These are phyloP conservation scores for Limonius californicus DNA, from an alignment of 1,140 invertebrate genomes.

Conservation along the genomic window DNA sequence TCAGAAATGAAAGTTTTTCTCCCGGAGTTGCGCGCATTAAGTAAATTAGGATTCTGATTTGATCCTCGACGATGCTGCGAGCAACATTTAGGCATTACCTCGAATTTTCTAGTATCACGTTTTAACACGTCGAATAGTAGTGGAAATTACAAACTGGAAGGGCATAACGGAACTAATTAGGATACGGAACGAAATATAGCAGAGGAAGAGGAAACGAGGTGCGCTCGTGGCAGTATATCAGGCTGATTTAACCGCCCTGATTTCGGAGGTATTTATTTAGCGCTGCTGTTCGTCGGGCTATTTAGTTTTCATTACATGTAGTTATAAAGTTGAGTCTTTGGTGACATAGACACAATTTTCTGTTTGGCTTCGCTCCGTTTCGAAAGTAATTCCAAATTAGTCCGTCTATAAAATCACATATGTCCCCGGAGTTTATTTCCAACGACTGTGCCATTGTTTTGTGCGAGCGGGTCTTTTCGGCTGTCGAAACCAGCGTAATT, in stretches of 20 bases:
- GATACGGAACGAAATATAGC: conserved; percentile 11
- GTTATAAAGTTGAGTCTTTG: neutral
- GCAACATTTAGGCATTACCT: neutral
- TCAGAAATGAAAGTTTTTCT: no score
- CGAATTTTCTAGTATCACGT: neutral
- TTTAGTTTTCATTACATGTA: neutral
- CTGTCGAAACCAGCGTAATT: neutral
- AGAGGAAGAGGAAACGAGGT: conserved; percentile 9
- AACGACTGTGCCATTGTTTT: neutral
- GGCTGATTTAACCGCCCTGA: neutral
- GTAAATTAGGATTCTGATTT: no score
- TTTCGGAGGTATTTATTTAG: neutral
- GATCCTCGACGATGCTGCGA: neutral
- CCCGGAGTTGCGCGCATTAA: no score
- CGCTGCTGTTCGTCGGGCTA: neutral
- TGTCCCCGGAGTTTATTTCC: neutral
- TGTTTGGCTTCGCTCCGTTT: neutral
- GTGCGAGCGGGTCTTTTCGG: neutral
- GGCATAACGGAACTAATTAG: conserved; percentile 12
- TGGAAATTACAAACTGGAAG: conserved; percentile 2
- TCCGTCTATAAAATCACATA: neutral
- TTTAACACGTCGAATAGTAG: neutral
- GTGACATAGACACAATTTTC: neutral
- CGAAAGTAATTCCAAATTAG: neutral
- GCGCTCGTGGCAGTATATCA: conserved; percentile 2